Base-by-base conservation (phyloP, 2,888 invertebrate species). In the Chaitophorus viminalis region DNA sequence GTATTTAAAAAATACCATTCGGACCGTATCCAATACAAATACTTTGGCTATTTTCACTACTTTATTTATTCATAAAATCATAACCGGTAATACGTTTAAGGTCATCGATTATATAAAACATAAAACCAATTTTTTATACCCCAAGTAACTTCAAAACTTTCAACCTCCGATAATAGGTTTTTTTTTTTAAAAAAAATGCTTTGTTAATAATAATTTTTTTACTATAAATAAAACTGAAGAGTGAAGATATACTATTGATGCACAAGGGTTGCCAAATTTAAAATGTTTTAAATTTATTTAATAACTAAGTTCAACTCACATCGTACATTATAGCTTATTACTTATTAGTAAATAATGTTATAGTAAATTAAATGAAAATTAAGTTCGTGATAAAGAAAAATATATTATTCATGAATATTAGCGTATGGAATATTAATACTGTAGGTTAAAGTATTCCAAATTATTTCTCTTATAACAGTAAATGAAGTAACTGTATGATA, bases 381-480 rank as follows among this genome's bases (percentile, higher is more conserved):
- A 60, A 60, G 21, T 60, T 21, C 25, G 25, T 25, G 4, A 5
- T 25, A 60, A n/a, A 54, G 21, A 11, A 17, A 70, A 70, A 70
- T 31, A 31, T 17, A 29, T 29, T 70, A 14, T 70, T 70, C n/a
- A 31, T 70, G n/a, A n/a, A n/a, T n/a, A 31, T 29, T 31, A 31
- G 14, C 18, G 74, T 25, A 9, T 25, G 8, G 25, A 39, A 52
- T 46, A n/a, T n/a, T n/a, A n/a, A n/a, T 14, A 29, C 21, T 74
- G 36, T 25, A 0, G 25, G 33, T 54, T 46, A 31, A 72, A 54
- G n/a, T 82, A 74, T 82, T 76, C 31, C 8, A 46, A 76, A 65
- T 68, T 76, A 46, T 75, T 46, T 25, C 29, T 46, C 8, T 29
- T 36, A 31, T 84, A 76, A 84, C 84, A 31, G 75, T 83, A 75